Conservation (phyloP, 2,113 vertebrate genomes). For the Canis aureus region DNA sequence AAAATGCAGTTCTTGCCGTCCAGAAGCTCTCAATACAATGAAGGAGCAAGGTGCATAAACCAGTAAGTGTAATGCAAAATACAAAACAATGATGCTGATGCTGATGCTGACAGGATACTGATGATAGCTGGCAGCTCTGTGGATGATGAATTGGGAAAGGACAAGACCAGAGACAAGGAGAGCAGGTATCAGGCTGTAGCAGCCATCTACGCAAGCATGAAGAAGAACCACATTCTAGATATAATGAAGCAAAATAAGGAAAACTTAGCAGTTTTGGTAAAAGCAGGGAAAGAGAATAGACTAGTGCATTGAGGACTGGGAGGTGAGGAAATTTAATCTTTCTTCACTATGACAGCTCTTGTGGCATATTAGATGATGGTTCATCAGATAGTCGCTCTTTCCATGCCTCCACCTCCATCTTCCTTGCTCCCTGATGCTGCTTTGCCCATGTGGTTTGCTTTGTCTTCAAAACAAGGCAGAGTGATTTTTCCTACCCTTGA, state of each 20-base stretch:
- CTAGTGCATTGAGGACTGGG: background rate
- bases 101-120: constrained; percentile 45
- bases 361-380: background rate
- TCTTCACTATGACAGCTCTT: background rate
- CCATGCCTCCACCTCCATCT: background rate
- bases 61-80: constrained; percentile 24
- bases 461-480: background rate
- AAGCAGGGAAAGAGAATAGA: background rate
- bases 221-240: background rate
- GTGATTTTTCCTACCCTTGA: background rate
- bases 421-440: background rate
- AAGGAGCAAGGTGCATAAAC: background rate
- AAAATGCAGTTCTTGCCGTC: constrained; percentile 27
- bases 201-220: background rate
- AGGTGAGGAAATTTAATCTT: background rate
- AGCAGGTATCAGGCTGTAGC: background rate
- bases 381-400: background rate
- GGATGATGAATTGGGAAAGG: constrained; percentile 28
- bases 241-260: constrained; percentile 1
- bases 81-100: constrained; percentile 47
- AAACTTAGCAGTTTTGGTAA: background rate
- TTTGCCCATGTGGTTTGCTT: background rate
- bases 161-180: constrained; percentile 17
- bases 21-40: background rate
- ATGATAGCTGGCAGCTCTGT: background rate